A percentile compares a stretch with the other conserved stretches of the same genome.
phyloP scores from a whole-genome alignment of 2,888 invertebrate genomes.

The Patella pellucida region DNA sequence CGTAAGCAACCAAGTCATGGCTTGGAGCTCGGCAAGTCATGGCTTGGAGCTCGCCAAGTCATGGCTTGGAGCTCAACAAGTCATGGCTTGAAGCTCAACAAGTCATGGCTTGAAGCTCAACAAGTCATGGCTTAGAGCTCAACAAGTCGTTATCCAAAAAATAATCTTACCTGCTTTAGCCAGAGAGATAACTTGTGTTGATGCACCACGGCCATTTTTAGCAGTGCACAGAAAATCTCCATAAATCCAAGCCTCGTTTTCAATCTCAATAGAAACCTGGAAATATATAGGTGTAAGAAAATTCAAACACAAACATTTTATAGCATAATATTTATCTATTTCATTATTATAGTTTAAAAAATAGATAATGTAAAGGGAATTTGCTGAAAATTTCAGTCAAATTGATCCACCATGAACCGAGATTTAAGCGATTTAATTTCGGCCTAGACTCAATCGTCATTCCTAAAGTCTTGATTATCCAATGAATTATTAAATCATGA shows the following conservation, averaged over 20 bases:
- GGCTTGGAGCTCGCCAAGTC: background rate
- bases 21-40: no score
- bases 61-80: no score
- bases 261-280: constrained; percentile 24
- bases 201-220: constrained; percentile 18
- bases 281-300: background rate
- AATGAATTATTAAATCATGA: no score
- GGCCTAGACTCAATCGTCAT: no score
- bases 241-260: constrained; percentile 24
- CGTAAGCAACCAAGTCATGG: background rate
- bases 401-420: no score
- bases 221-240: constrained; percentile 28
- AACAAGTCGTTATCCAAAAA: background rate
- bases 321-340: background rate
- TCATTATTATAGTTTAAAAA: no score
- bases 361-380: no score
- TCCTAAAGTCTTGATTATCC: no score
- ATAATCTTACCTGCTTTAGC: constrained; percentile 25
- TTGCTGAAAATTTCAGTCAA: no score
- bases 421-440: no score
- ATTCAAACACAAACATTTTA: background rate
- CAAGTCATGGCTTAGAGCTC: background rate
- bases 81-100: background rate
- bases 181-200: constrained; percentile 12
- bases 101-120: no score